Evolutionary conservation across 92 coral and sea anemone species (phyloP).

Genomic region (Bergia sp.): DNA sequence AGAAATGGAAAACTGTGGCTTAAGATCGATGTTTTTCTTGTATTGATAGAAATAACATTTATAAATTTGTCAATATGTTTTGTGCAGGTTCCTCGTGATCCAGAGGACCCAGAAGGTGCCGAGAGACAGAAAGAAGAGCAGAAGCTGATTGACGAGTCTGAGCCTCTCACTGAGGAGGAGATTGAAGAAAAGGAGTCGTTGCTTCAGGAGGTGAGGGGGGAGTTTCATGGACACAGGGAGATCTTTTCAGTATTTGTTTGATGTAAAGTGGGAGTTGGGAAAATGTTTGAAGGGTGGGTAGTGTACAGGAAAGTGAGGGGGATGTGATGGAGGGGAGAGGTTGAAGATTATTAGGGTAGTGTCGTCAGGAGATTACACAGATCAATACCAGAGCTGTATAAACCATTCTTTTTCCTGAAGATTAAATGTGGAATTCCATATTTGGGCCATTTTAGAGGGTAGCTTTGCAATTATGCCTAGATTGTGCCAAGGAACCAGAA

Average conservation of each 20-base stretch:
- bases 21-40: background rate
- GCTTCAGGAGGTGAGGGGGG: conserved; percentile 77
- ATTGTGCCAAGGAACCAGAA: too few species aligned
- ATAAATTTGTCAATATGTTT: background rate
- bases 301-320: too few species aligned
- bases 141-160: conserved; percentile 91
- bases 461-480: too few species aligned
- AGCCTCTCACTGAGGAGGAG: conserved; percentile 92
- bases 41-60: background rate
- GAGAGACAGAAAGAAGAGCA: conserved; percentile 96
- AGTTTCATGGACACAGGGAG: background rate
- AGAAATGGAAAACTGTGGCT: background rate
- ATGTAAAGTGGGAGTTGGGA: background rate
- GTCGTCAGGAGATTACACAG: too few species aligned
- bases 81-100: conserved; percentile 87
- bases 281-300: too few species aligned
- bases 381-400: too few species aligned
- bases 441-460: background rate
- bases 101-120: conserved; percentile 90
- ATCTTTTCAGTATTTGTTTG: background rate
- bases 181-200: conserved; percentile 92
- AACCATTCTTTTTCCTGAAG: background rate
- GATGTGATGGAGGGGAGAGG: background rate
- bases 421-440: too few species aligned
- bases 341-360: too few species aligned